These are phyloP conservation scores for Rhamphomyia laevipes DNA, from an alignment of 2,888 invertebrate genomes.

Conservation along the genomic window DNA sequence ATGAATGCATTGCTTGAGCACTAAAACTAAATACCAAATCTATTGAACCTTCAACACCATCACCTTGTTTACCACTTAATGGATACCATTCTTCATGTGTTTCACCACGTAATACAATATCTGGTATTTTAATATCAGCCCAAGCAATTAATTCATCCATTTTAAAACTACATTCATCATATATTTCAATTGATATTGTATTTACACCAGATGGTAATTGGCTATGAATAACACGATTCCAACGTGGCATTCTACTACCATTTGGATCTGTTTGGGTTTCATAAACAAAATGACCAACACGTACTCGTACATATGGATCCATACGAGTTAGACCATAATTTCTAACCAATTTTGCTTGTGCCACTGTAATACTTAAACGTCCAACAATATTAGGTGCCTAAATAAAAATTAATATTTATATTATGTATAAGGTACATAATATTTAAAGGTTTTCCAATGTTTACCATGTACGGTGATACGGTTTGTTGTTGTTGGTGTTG, in stretches of 20 bases:
- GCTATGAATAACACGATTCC: slow-evolving; percentile 85
- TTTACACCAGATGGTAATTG: slow-evolving; percentile 75
- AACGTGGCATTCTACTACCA: slow-evolving; percentile 88
- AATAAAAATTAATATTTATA: background rate
- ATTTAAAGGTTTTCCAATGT: background rate
- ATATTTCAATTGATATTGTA: slow-evolving; percentile 83
- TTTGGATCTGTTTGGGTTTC: slow-evolving; percentile 92
- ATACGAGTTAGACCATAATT: slow-evolving; percentile 91
- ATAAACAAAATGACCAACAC: slow-evolving; percentile 88
- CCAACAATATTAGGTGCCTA: slow-evolving; percentile 39
- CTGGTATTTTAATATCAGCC: slow-evolving; percentile 81
- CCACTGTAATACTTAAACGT: slow-evolving; percentile 72
- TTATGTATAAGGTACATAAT: background rate
- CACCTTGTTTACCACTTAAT: slow-evolving; percentile 88
- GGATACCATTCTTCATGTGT: slow-evolving; percentile 94
- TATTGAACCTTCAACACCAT: slow-evolving; percentile 85
- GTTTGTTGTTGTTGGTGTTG: slow-evolving; percentile 26
- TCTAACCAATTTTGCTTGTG: slow-evolving; percentile 83
- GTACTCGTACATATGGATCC: slow-evolving; percentile 90
- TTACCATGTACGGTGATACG: slow-evolving; percentile 22
- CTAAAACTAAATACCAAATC: slow-evolving; percentile 75
- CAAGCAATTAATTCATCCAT: slow-evolving; percentile 94
- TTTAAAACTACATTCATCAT: slow-evolving; percentile 93
- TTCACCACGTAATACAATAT: slow-evolving; percentile 70
- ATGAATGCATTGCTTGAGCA: slow-evolving; percentile 37